Conservation (phyloP, 1,140 invertebrate genomes). For the Drosophila kikkawai region DNA sequence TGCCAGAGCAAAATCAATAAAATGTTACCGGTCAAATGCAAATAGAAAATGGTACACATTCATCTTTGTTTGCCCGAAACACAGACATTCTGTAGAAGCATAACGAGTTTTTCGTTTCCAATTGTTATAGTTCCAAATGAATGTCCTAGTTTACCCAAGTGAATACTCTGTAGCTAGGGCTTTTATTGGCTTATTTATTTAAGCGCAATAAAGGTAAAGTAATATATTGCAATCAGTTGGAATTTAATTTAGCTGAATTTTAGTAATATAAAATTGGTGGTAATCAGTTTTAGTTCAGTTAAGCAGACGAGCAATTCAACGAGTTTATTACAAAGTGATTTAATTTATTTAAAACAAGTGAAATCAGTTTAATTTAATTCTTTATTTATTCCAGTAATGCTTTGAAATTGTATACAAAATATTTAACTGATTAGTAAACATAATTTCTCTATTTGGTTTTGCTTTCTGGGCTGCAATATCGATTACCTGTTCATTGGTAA, state of each 20-base stretch:
- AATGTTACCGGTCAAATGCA: conserved; percentile 62
- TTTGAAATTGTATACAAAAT: not conserved
- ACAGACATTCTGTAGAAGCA: conserved; percentile 38
- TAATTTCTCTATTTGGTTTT: not conserved
- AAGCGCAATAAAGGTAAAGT: not conserved
- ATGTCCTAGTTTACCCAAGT: conserved; percentile 34
- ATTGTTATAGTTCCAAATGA: conserved; percentile 32
- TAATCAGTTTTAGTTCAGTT: not conserved
- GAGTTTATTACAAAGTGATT: not conserved
- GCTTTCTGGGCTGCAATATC: not conserved
- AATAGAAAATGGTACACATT: conserved; percentile 55
- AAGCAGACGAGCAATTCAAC: too few species aligned
- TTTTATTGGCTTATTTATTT: conserved; percentile 18
- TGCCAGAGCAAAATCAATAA: conserved; percentile 59
- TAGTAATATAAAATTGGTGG: too few species aligned
- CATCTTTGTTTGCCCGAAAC: conserved; percentile 59
- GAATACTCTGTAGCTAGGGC: not conserved
- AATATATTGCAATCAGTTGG: not conserved
- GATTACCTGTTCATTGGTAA: not conserved
- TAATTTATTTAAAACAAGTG: not conserved
- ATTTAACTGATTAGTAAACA: not conserved
- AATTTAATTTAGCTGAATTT: conserved; percentile 13
- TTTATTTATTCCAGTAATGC: not conserved
- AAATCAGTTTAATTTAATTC: fast-evolving
- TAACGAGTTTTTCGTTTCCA: conserved; percentile 52